A percentile compares a stretch with the other conserved stretches of the same genome.
phyloP scores from a whole-genome alignment of 2,797 vertebrate genomes.

The Propithecus deckenii region DNA sequence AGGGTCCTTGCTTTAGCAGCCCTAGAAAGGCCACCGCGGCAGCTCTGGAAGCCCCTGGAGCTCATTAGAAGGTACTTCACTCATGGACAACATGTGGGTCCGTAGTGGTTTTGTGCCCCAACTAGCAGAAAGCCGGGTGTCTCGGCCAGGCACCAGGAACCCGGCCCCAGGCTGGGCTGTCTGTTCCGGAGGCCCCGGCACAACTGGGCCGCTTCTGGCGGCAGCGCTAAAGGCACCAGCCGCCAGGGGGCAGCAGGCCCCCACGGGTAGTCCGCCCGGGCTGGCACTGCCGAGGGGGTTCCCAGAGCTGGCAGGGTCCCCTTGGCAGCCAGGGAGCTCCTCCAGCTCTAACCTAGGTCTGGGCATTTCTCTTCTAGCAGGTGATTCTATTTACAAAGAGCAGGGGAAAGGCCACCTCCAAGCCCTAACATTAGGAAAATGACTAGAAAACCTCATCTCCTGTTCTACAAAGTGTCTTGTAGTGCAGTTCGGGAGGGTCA shows the following conservation, averaged over 20 bases:
- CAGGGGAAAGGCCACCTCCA: background rate
- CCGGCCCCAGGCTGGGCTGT: background rate
- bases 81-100: fast-evolving
- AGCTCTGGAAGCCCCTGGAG: background rate
- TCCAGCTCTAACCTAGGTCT: background rate
- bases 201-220: fast-evolving
- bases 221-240: background rate
- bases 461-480: conserved; percentile 82
- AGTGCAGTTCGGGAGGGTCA: conserved; percentile 84
- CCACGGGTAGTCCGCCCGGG: background rate
- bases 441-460: background rate
- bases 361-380: background rate
- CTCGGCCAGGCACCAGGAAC: background rate
- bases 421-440: background rate
- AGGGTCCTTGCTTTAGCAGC: background rate
- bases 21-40: background rate
- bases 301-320: background rate
- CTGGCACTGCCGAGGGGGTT: background rate
- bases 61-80: background rate
- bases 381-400: background rate
- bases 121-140: background rate
- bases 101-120: background rate
- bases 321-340: background rate
- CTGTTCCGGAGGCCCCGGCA: fast-evolving
- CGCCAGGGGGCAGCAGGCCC: conserved; percentile 65